Base-by-base conservation (phyloP, 1,140 invertebrate genomes). In the Pogonomyrmex californicus region DNA sequence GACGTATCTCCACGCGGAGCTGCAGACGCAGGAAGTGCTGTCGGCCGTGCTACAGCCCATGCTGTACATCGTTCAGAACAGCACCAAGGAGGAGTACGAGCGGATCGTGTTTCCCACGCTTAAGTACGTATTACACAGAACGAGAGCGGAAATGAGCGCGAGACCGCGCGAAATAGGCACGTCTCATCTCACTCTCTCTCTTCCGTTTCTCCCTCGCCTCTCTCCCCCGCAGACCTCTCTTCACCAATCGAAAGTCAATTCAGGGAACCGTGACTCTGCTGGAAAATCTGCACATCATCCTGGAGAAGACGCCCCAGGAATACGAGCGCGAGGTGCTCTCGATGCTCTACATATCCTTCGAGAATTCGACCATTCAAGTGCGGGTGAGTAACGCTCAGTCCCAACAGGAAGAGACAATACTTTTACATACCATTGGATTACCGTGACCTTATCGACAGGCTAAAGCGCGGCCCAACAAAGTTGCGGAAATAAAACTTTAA, bases 231-330 rank as follows among this genome's bases (percentile, higher is more conserved):
- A 97, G 97, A 91, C 95, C 95, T 54, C 96, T 99, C 38, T 98
- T 99, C 94, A 96, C 96, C 88, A 96, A 97, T 81, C 98, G 98
- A 6, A 99, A 98, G 95, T 98, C 98, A 38, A 97, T 98, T 81
- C 97, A 99, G 95, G 98, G 98, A 1, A 98, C 98, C 2, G 98
- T 99, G 1, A 98, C 97, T 33, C 95, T 99, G 58, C 94, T 99
- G 88, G 98, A 99, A 95, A 99, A 99, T 95, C 95, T 99, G 81
- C 98, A 99, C 93, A 96, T 99, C 77, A 97, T 99, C 89, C 96
- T 99, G 91, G 97, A 98, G 91, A 99, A 99, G 95, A 98, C 98
- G 36, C 97, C 97, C 9, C 94, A 96, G 36, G 97, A 98, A 30
- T 98, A 99, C 81, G 95, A 97, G 76, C 96, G 96, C 10, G 98